phyloP scores from a whole-genome alignment of 2,888 invertebrate genomes.

The Metopia argyrocephala region DNA sequence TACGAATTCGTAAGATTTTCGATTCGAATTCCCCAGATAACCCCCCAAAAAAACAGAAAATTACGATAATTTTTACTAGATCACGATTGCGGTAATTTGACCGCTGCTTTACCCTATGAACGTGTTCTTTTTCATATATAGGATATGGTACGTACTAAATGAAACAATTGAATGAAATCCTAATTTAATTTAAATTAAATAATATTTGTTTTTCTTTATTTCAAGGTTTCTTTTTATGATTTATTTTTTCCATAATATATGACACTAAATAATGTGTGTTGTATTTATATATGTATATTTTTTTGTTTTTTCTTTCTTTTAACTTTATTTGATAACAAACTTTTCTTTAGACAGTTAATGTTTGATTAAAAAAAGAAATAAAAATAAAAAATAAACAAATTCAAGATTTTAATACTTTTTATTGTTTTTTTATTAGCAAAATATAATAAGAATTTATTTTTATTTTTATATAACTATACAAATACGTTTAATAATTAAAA shows the following conservation, averaged over 20 bases:
- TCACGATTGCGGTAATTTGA: no score
- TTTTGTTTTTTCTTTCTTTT: constrained; percentile 16
- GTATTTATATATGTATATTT: constrained; percentile 49
- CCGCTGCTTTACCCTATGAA: no score
- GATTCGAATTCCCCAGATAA: no score
- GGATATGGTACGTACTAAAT: no score
- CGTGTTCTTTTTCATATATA: no score
- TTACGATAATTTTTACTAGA: no score
- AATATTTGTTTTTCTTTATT: constrained; percentile 49
- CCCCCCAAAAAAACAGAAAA: no score
- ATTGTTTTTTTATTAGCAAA: constrained; percentile 55
- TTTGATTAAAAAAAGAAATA: constrained; percentile 44
- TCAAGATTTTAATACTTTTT: constrained; percentile 59
- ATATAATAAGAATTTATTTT: constrained; percentile 63
- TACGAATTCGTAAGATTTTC: no score
- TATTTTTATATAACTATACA: constrained; percentile 65
- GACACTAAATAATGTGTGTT: constrained; percentile 65
- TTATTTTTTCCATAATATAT: constrained; percentile 59
- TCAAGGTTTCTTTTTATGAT: constrained; percentile 44
- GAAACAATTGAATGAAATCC: neutral
- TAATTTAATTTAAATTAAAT: constrained; percentile 39
- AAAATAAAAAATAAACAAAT: constrained; percentile 40
- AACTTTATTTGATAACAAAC: constrained; percentile 59
- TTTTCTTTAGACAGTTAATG: constrained; percentile 53
- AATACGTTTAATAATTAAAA: constrained; percentile 40